Base-by-base conservation (phyloP, 2,113 vertebrate genomes). In the Phaethon lepturus region DNA sequence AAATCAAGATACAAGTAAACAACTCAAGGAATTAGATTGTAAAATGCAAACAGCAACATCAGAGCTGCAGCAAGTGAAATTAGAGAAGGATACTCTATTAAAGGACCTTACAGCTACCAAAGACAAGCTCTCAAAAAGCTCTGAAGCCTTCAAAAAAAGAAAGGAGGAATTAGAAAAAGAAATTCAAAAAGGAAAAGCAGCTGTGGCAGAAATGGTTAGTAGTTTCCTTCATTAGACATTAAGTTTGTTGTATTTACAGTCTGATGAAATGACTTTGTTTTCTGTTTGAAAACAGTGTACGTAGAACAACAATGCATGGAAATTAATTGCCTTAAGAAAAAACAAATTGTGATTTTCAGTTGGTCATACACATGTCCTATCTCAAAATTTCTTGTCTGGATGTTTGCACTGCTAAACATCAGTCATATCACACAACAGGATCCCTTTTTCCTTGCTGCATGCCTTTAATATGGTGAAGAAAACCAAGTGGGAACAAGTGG, bases 141-240 rank as follows among this genome's bases (percentile, higher is more conserved):
- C 97, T 31, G 98, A 99, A 82, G 98, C 98, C 53, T 98, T 99
- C 84, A 99, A 99, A 96, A 99, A 98, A 78, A 98, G 90, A 91
- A 98, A 97, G 91, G 97, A 96, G 90, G 98, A 98, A 84, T 97
- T 99, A 96, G 99, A 99, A 84, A 98, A 98, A n/a, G 99, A 99
- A 97, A 98, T 97, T 94, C 99, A 99, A 94, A 99, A 96, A 95
- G 98, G 97, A 91, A 99, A 98, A 96, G 93, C 98, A 79, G 93
- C 97, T 63, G 47, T 98, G 76, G 98, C 97, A 90, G 99, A 99
- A 87, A 99, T 99, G 98, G 99, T 99, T 84, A 95, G 98, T 98
- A 88, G 23, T 85, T 77, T 93, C 26, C 95, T 97, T 96, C 22
- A 26, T 79, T 67, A 50, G 35, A 26, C 18, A 25, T 81, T 35